These are phyloP conservation scores for Gobiocypris rarus DNA, from an alignment of 2,113 vertebrate genomes.

Conservation along the genomic window DNA sequence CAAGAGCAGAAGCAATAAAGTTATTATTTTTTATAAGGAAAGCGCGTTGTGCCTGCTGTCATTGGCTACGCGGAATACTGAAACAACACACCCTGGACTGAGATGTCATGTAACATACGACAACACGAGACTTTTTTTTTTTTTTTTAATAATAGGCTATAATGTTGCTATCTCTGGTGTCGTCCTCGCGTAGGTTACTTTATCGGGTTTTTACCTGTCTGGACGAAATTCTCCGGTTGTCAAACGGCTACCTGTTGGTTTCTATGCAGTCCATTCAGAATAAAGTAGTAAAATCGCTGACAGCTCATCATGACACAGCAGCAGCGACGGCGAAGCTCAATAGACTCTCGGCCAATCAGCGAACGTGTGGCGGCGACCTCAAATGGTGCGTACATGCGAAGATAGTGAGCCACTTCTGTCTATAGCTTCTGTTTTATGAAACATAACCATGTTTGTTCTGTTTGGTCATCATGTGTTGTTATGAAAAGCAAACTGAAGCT, in stretches of 20 bases:
- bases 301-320: constrained; percentile 33
- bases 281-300: constrained; percentile 1
- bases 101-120: background rate
- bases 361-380: background rate
- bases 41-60: background rate
- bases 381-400: background rate
- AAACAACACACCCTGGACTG: background rate
- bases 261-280: background rate
- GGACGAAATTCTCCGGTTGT: background rate
- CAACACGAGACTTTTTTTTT: background rate
- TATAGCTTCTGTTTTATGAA: background rate
- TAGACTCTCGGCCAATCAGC: constrained; percentile 16
- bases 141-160: background rate
- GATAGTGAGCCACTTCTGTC: background rate
- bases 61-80: background rate
- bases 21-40: background rate
- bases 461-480: background rate
- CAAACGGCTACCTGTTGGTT: background rate
- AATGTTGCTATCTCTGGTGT: background rate
- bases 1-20: background rate
- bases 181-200: background rate
- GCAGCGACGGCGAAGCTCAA: background rate
- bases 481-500: background rate
- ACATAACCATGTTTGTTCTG: too few relatives aligned
- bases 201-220: background rate